Percentiles rank a stretch among this genome's conserved stretches.
Conservation (phyloP, 92 coral and sea anemone genomes). For the Actinernus sp. region DNA sequence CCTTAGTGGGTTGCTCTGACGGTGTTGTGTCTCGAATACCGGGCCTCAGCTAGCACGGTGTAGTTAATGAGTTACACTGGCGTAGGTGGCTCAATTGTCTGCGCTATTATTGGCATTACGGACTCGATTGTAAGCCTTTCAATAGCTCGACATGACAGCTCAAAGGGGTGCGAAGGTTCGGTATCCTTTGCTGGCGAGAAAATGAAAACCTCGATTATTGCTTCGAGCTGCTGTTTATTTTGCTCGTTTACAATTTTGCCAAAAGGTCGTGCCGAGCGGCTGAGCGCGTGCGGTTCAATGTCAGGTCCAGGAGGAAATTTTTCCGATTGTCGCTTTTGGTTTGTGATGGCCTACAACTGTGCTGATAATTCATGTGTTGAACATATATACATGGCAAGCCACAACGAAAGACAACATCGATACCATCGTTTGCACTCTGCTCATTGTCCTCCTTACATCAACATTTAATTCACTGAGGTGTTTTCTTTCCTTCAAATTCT, state of each 20-base stretch:
- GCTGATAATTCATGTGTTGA: neutral
- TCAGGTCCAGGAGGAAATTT: neutral
- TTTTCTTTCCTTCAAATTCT: neutral
- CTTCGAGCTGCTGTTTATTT: conserved; percentile 71
- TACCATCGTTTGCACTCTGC: neutral
- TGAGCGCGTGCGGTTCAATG: neutral
- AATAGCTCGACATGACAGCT: conserved; percentile 86
- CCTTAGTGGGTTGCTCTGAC: conserved; percentile 88
- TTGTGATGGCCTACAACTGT: neutral
- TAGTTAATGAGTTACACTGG: conserved; percentile 82
- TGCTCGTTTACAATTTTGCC: conserved; percentile 55
- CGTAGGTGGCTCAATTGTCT: conserved; percentile 76
- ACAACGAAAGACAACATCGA: neutral
- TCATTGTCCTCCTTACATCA: neutral
- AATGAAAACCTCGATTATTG: conserved; percentile 64
- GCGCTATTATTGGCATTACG: conserved; percentile 79
- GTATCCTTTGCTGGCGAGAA: conserved; percentile 71
- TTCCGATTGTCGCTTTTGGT: neutral
- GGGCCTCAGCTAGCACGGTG: conserved; percentile 76
- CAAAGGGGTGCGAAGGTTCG: conserved; percentile 90
- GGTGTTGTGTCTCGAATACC: conserved; percentile 94
- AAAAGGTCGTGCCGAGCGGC: conserved; percentile 2
- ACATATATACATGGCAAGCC: neutral
- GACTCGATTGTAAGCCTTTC: conserved; percentile 82
- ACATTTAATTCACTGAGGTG: too few species aligned